Base-by-base conservation (phyloP, 1,140 invertebrate species). In the Rhynchophorus ferrugineus region DNA sequence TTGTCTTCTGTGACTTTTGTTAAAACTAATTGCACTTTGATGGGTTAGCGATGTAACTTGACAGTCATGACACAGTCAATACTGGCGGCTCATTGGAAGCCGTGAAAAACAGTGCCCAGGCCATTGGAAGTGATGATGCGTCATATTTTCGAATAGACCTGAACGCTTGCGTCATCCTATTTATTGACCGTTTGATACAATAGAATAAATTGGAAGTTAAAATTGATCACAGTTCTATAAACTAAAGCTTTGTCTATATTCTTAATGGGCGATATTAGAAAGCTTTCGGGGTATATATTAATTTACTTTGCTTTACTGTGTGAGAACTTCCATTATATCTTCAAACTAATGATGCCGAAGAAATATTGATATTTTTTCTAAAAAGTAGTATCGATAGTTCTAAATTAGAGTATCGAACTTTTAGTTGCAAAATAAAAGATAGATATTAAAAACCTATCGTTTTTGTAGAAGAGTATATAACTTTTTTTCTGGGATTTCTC, bases 111-210 rank as follows among this genome's bases (percentile, higher is more conserved):
- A 44, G 41, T 20, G 41, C 42, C 36, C 13, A 45, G 43, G 34
- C 34, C 43, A 45, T 45, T 52, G 42, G 39, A 19, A 52, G 43
- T 52, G 49, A 52, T 52, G 42, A 52, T 52, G 45, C 49, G 49
- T 52, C 43, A 52, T 52, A 52, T 52, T 52, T n/a, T 29, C 17
- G 43, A 52, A 52, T 52, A 42, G 49, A 29, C 24, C 11, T 5
- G 24, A 29, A 39, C 22, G 34, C 2, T 52, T 52, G 49, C 49
- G 49, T 52, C 49, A 52, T 52, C 36, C 21, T 24, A 52, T 33
- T 52, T 52, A 52, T 52, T 52, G 49, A 52, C 49, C 49, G 24
- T 44, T 52, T 42, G 13, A 52, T 45, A 45, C 42, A 52, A 52
- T 29, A 33, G 49, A 52, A 52, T 52, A 52, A 52, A 52, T 52